Base-by-base conservation (phyloP, 2,888 invertebrate genomes). In the Digitonthophagus gazella region DNA sequence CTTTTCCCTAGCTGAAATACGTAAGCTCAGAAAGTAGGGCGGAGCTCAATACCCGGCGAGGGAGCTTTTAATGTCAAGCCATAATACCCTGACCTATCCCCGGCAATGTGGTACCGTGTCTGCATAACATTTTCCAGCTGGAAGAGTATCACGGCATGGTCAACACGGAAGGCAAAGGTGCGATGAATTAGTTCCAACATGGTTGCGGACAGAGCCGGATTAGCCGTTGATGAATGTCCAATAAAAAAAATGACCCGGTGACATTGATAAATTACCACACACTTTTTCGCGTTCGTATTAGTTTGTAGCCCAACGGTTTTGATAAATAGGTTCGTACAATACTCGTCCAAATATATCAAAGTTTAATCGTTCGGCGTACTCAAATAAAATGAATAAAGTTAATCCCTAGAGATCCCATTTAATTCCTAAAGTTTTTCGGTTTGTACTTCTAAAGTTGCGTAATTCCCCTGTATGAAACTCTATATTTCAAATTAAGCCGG, bases 401-500 rank as follows among this genome's bases (percentile, higher is more conserved):
- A 44, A 44, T 44, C 28, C 28, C 2, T 8, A 6, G 28, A 44
- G 28, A 8, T 44, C 28, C 11, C 28, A 11, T 44, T 6, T 44
- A 44, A 5, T 44, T 44, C 11, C 28, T 3, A 8, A 2, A 6
- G 15, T 18, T 19, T 61, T 19, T 18, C 14, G 14, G 28, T 18
- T 19, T 22, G 56, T 56, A 20, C 56, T 14, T 3, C 3, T 19
- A 18, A 18, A 54, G 54, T 18, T 1, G 6, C 16, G 55, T 65
- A 19, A 11, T 55, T 19, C 15, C n/a, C n/a, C 15, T 15, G 15
- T 14, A 18, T 16, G 11, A 15, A 56, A 19, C 55, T 56, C 65
- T 61, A 65, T 22, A 67, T 67, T 67, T 61, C 58, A 58, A 22
- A 58, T 67, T 67, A 67, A 67, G 22, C 58, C 61, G 44, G 54